phyloP scores from a whole-genome alignment of 2,113 vertebrate genomes.

The Barnardius zonarius region DNA sequence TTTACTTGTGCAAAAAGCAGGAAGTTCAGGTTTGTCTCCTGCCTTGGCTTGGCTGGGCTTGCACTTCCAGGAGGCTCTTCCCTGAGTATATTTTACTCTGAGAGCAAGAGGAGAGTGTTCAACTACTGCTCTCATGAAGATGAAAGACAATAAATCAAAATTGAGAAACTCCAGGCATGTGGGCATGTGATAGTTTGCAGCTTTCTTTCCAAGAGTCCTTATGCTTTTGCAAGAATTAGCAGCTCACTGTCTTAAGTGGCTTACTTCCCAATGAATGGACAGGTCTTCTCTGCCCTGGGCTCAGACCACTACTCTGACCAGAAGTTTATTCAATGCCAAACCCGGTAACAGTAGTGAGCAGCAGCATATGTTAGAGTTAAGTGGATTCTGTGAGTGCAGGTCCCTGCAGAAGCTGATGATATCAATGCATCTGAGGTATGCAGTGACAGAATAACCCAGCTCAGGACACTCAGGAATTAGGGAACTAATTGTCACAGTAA shows the following conservation, averaged over 20 bases:
- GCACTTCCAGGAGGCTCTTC: not conserved
- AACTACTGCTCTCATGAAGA: not conserved
- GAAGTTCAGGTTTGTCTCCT: not conserved
- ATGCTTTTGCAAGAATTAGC: not conserved
- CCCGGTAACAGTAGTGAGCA: not conserved
- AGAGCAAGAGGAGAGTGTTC: not conserved
- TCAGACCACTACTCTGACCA: not conserved
- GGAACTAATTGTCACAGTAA: not conserved
- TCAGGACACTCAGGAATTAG: not conserved
- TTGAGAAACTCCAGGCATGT: not conserved
- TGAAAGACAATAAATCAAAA: not conserved
- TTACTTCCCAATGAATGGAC: not conserved
- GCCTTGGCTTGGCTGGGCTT: not conserved
- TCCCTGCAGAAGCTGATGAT: not conserved
- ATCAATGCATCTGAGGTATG: not conserved
- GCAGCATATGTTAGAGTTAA: not conserved
- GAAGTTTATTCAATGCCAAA: not conserved
- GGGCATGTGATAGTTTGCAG: not conserved
- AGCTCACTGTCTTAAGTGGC: no score
- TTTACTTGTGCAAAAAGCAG: not conserved
- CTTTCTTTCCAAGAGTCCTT: not conserved
- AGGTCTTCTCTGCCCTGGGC: not conserved
- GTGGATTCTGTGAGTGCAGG: not conserved
- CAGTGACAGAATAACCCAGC: not conserved
- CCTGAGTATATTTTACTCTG: not conserved